A percentile compares a stretch with the other conserved stretches of the same genome.
Conservation (phyloP, 1,140 invertebrate species). For the Drosophila pseudoobscura region DNA sequence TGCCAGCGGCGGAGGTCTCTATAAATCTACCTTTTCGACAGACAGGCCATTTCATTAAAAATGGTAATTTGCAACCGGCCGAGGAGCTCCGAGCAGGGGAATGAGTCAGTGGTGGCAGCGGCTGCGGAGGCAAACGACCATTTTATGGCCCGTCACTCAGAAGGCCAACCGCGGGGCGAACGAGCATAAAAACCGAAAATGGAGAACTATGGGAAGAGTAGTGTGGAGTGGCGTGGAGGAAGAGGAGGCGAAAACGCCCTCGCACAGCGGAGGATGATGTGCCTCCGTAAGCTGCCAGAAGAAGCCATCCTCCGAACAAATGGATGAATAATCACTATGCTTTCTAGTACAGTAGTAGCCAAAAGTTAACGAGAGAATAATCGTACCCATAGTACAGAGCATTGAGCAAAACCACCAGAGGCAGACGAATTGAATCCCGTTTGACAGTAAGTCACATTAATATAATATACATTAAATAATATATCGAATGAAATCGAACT, state of each 20-base stretch:
- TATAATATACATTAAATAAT: no score
- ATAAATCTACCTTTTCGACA: slow-evolving; percentile 52
- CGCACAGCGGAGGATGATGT: no score
- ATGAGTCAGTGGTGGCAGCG: slow-evolving; percentile 19
- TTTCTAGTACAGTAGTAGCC: no score
- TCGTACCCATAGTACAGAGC: no score
- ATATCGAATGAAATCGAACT: no score
- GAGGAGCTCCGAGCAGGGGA: slow-evolving; percentile 15
- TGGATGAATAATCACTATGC: no score
- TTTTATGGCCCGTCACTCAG: slow-evolving; percentile 45
- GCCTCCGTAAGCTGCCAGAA: no score
- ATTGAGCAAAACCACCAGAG: no score
- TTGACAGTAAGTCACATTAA: no score
- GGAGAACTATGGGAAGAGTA: slow-evolving; percentile 11
- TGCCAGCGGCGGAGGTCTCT: slow-evolving; percentile 1
- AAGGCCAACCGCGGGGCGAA: slow-evolving; percentile 9
- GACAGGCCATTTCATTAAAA: slow-evolving; percentile 55
- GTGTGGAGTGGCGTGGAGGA: not conserved
- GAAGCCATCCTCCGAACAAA: no score
- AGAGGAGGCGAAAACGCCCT: not conserved
- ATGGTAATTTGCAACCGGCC: slow-evolving; percentile 57
- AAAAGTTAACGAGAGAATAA: no score
- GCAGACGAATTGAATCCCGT: no score
- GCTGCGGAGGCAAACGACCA: slow-evolving; percentile 29
- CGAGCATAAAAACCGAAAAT: slow-evolving; percentile 40